A percentile compares a stretch with the other conserved stretches of the same genome.
phyloP scores from a whole-genome alignment of 2,888 invertebrate genomes.

The Lasioglossum calceatum region DNA sequence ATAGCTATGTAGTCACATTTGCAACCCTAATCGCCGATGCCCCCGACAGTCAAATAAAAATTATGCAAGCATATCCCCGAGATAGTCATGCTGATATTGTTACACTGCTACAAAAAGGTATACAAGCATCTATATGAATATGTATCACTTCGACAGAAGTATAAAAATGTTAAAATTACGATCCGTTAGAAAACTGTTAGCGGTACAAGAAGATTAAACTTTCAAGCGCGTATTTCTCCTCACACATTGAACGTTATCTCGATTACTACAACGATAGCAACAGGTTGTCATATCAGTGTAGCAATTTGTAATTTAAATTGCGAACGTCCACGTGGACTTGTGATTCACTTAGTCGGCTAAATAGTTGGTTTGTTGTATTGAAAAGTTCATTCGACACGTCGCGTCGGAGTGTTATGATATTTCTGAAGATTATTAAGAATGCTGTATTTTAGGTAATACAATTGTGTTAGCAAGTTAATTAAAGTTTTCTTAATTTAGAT shows the following conservation, averaged over 20 bases:
- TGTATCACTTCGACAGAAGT: no score
- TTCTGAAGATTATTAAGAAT: no score
- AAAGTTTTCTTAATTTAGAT: no score
- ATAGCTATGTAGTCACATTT: neutral
- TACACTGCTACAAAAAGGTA: neutral
- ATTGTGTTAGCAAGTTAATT: no score
- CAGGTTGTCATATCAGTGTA: neutral
- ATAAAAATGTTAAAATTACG: neutral
- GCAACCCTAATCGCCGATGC: neutral
- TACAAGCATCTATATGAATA: neutral
- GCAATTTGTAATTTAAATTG: slow-evolving; percentile 3
- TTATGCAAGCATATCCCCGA: neutral
- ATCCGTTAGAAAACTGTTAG: neutral
- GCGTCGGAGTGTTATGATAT: no score
- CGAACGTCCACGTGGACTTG: neutral
- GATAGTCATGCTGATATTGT: neutral
- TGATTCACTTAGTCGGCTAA: neutral
- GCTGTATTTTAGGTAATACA: no score
- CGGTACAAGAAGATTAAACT: neutral
- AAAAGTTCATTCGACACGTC: no score
- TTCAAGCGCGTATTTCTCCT: neutral
- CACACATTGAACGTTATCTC: neutral
- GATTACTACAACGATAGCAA: neutral
- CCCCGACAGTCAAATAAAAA: no score
- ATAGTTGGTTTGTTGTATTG: neutral